Evolutionary conservation across 2,888 invertebrate genomes (phyloP).

Genomic region (Actias luna): DNA sequence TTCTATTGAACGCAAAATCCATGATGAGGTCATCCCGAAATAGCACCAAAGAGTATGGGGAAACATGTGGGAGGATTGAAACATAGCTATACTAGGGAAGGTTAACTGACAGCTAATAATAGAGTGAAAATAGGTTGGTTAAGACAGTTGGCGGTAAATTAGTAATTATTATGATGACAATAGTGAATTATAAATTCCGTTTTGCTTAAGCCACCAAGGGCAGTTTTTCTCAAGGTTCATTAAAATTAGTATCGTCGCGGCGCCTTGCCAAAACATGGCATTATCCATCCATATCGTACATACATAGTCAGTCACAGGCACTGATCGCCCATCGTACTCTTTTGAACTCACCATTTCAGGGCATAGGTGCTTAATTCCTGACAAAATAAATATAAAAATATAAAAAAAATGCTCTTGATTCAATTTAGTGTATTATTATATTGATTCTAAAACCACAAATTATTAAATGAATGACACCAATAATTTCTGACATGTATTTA

Average conservation of each 20-base stretch:
- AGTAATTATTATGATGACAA: conserved; percentile 19
- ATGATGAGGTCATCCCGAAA: conserved; percentile 63
- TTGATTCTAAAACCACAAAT: not conserved
- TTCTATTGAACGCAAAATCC: conserved; percentile 50
- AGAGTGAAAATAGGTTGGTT: conserved; percentile 44
- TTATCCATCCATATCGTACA: conserved; percentile 68
- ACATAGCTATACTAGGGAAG: conserved; percentile 46
- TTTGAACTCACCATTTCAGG: conserved; percentile 58
- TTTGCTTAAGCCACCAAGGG: conserved; percentile 68
- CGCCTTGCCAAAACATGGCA: conserved; percentile 72
- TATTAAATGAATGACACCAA: not conserved
- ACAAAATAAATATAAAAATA: not conserved
- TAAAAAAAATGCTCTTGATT: not conserved
- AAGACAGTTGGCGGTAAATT: conserved; percentile 41
- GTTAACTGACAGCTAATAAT: conserved; percentile 45
- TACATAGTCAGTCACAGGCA: conserved; percentile 41
- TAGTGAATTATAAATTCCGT: conserved; percentile 36
- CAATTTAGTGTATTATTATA: not conserved
- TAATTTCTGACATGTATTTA: not conserved
- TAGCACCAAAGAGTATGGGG: conserved; percentile 39
- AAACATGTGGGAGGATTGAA: conserved; percentile 47
- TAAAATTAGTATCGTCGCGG: conserved; percentile 70
- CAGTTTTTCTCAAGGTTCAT: conserved; percentile 78
- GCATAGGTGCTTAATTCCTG: conserved; percentile 27
- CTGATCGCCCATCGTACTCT: conserved; percentile 45